phyloP scores from a whole-genome alignment of 2,113 vertebrate species.

The Chaetodon auriga region DNA sequence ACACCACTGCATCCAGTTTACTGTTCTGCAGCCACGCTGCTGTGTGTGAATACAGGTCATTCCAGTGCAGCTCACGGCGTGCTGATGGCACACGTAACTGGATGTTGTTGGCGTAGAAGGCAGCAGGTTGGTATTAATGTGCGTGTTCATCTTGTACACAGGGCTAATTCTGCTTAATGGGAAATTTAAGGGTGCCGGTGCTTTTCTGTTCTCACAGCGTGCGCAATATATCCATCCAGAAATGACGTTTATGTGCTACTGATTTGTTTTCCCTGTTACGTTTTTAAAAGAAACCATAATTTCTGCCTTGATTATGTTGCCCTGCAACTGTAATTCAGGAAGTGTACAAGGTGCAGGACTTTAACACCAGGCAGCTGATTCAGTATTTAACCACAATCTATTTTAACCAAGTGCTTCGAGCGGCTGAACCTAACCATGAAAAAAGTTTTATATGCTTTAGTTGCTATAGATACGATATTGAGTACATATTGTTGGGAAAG shows the following conservation, averaged over 20 bases:
- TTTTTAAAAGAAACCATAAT: not conserved
- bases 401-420: not conserved
- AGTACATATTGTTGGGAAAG: not conserved
- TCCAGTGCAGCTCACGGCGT: constrained; percentile 23
- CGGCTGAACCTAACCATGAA: not conserved
- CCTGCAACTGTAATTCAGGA: not conserved
- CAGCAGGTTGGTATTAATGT: constrained; percentile 21
- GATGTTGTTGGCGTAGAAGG: constrained; percentile 29
- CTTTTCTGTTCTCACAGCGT: not conserved
- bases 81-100: constrained; percentile 35
- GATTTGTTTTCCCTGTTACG: not conserved
- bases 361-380: not conserved
- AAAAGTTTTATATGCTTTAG: not conserved
- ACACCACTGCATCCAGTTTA: constrained; percentile 55
- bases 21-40: constrained; percentile 15
- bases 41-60: constrained; percentile 41
- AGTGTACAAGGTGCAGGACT: not conserved
- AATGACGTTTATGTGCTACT: not conserved
- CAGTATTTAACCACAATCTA: not conserved
- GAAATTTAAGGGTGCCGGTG: constrained; percentile 19
- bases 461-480: not conserved
- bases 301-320: not conserved
- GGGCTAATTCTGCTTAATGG: constrained; percentile 41
- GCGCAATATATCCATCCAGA: not conserved
- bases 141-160: constrained; percentile 9